These are phyloP conservation scores for Nycticorax nycticorax DNA, from an alignment of 2,113 vertebrate species.

Conservation along the genomic window DNA sequence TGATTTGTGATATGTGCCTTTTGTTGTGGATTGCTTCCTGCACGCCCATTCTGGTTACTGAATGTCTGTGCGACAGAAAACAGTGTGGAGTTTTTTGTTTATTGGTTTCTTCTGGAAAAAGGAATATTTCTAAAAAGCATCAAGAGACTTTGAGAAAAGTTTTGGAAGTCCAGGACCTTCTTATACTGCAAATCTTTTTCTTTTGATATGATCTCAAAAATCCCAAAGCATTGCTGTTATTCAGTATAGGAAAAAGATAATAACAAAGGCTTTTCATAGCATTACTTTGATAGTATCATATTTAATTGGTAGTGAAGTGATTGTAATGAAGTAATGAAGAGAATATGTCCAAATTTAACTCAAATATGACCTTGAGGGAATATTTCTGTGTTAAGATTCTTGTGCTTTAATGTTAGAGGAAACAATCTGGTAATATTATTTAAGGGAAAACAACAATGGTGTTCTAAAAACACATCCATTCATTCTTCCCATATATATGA, in stretches of 20 bases:
- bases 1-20: not conserved
- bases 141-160: not conserved
- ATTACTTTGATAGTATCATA: not conserved
- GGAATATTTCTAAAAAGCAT: not conserved
- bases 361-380: not conserved
- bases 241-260: not conserved
- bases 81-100: not conserved
- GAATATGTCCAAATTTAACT: not conserved
- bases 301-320: not conserved
- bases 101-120: not conserved
- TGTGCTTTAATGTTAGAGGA: not conserved
- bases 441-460: not conserved
- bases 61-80: not conserved
- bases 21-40: accelerated
- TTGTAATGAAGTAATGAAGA: not conserved
- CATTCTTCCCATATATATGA: not conserved
- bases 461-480: not conserved
- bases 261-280: not conserved
- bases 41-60: not conserved
- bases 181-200: not conserved
- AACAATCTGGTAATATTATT: not conserved
- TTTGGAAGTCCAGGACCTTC: not conserved
- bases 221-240: not conserved
- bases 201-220: not conserved
- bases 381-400: not conserved